Conservation (phyloP, 1,140 invertebrate species). For the Eueides isabella region DNA sequence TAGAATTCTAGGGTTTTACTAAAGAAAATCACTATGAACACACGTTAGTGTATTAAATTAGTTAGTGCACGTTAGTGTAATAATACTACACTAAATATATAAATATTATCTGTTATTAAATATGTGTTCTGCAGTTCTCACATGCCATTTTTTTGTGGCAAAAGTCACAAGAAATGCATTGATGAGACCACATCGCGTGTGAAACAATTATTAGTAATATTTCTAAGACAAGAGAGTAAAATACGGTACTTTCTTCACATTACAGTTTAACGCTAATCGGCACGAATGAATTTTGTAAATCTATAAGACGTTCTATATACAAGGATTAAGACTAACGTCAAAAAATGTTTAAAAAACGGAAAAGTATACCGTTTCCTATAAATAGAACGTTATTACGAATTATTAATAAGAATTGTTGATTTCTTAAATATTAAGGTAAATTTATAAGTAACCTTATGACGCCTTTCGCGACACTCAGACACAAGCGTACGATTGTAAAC, state of each 20-base stretch:
- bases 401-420: not conserved
- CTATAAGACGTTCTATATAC: not conserved
- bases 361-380: not conserved
- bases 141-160: not conserved
- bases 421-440: not conserved
- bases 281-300: not conserved
- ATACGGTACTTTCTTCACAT: not conserved
- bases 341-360: not conserved
- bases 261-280: conserved; percentile 9
- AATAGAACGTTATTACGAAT: too few relatives aligned
- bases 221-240: conserved; percentile 9
- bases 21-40: too few relatives aligned
- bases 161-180: not conserved
- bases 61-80: too few relatives aligned
- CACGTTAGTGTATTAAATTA: too few relatives aligned
- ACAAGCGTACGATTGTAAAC: too few relatives aligned
- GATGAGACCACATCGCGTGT: conserved; percentile 4
- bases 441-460: not conserved
- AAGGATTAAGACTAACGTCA: not conserved
- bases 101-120: not conserved
- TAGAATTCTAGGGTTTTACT: not conserved
- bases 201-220: not conserved
- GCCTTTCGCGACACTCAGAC: too few relatives aligned
- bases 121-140: too few relatives aligned
- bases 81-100: too few relatives aligned